Evolutionary conservation across 2,888 invertebrate species (phyloP), one percentile per base, ranked within the genome.

Genomic region (Drosophila cognata): DNA sequence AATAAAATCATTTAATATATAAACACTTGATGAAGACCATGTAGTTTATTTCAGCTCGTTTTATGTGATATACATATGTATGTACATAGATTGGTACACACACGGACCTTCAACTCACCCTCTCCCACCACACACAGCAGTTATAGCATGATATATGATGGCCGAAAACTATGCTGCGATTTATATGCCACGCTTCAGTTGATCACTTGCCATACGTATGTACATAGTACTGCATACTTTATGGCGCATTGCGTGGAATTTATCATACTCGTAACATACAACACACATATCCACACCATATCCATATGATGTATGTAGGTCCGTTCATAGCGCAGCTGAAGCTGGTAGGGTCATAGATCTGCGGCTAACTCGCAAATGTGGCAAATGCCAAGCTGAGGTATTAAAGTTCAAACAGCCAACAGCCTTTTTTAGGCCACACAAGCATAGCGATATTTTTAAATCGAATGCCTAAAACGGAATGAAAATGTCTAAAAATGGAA

Each of bases 141-240:
- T 63, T 79, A 41, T 59, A 41, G 18, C 16, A 69, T 79, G 79
- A 79, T 78, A 69, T 73, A 79, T 55, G 79, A 43, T 51, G 56
- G 51, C 60, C 79, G 5, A 78, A 77, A 79, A 81, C 79, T 78
- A 78, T 79, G 79, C 79, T 33, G 60, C 83, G 88, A 88, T 84
- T 84, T 89, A 84, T 84, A 43, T 52, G 83, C 74, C 74, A 89
- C 77, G 90, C 90, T 85, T 74, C 90, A 84, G 72, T 79, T 73
- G 83, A 79, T 69, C 77, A 79, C 68, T 78, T 65, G 77, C 67
- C 77, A 64, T 70, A 71, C 61, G 61, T 60, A 64, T 25, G 18
- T 36, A 28, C 46, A 38, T 2, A 13, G 38, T 1, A 29, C 52
- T 63, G 68, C 90, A 85, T 85, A 85, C 67, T 89, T 84, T 84